phyloP scores from a whole-genome alignment of 1,140 invertebrate genomes.

The Hypsibius dujardini region DNA sequence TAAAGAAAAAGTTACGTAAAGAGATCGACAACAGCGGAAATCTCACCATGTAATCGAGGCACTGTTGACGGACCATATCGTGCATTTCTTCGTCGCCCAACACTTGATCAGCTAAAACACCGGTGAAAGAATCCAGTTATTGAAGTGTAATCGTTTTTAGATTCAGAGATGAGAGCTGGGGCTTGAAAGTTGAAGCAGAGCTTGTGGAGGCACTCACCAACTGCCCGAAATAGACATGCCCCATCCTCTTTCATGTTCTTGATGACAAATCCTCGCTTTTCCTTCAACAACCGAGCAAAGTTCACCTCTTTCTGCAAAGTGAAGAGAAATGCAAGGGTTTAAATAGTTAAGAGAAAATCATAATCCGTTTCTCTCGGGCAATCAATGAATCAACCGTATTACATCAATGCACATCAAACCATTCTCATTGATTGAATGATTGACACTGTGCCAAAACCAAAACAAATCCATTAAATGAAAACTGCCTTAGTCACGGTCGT shows the following conservation, averaged over 20 bases:
- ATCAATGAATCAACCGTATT: no score
- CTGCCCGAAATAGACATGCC: conserved; percentile 75
- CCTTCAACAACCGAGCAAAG: conserved; percentile 34
- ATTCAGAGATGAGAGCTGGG: background rate
- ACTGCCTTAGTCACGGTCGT: no score
- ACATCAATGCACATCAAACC: no score
- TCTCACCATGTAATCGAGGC: conserved; percentile 79
- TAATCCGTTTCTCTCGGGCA: no score
- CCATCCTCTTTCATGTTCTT: conserved; percentile 78
- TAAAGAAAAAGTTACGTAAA: no score
- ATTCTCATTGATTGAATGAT: no score
- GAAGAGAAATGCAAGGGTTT: background rate
- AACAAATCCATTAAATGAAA: no score
- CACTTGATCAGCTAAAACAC: conserved; percentile 57
- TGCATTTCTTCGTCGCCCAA: conserved; percentile 88
- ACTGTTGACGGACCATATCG: conserved; percentile 57
- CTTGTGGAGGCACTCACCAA: conserved; percentile 35
- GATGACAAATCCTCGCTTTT: conserved; percentile 50
- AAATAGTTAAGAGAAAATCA: no score
- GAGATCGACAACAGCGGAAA: conserved; percentile 18
- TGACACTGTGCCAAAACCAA: no score
- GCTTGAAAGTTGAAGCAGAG: no score
- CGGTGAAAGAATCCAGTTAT: conserved; percentile 18
- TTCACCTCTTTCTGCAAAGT: conserved; percentile 33
- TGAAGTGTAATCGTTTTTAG: background rate